Percentiles rank a stretch among this genome's conserved stretches.
Evolutionary conservation across 2,888 invertebrate species (phyloP).

Genomic region (Cybosia mesomella): DNA sequence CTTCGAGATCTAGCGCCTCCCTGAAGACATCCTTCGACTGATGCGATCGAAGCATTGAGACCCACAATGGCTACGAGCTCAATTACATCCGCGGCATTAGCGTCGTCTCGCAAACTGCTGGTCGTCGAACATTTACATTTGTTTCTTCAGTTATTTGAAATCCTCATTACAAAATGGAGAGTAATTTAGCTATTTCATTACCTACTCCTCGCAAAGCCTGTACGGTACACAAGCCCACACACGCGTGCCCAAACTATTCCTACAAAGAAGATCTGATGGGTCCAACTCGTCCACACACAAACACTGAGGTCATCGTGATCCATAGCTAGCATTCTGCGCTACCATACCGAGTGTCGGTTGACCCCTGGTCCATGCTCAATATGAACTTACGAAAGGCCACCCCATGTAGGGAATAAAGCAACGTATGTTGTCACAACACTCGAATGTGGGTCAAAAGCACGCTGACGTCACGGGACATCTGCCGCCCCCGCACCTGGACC

Average conservation of each 20-base stretch:
- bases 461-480: slow-evolving; percentile 66
- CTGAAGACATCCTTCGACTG: too few species aligned
- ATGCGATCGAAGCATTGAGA: too few species aligned
- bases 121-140: neutral
- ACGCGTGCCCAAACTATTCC: too few species aligned
- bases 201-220: too few species aligned
- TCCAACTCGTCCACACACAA: too few species aligned
- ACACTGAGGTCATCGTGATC: too few species aligned
- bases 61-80: too few species aligned
- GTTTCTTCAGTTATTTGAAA: neutral
- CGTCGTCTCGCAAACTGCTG: neutral
- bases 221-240: too few species aligned
- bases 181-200: too few species aligned
- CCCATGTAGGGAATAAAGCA: slow-evolving; percentile 7
- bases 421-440: slow-evolving; percentile 33
- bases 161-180: neutral
- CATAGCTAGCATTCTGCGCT: neutral
- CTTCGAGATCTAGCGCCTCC: too few species aligned
- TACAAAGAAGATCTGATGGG: too few species aligned
- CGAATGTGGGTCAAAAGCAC: slow-evolving; percentile 69
- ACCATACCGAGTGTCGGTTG: slow-evolving; percentile 19
- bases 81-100: too few species aligned
- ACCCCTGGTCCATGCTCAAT: slow-evolving; percentile 25
- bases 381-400: neutral
- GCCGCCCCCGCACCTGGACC: slow-evolving; percentile 64